Base-by-base conservation (phyloP, 2,888 invertebrate genomes). In the Apamea crenata region DNA sequence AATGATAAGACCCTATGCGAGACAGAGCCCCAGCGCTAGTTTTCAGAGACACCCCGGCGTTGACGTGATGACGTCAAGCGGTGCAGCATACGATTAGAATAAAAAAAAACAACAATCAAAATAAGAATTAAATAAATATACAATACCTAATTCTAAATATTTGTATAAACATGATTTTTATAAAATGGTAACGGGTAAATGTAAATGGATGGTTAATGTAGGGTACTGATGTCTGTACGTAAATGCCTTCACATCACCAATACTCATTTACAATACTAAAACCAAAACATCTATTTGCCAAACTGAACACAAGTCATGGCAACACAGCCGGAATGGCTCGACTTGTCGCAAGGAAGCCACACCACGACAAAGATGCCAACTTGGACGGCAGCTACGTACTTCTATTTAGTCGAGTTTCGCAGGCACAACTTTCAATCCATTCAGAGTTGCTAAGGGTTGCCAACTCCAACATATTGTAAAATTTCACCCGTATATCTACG, bases 271-370 rank as follows among this genome's bases (percentile, higher is more conserved):
- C 3, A 56, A 74, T 61, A 25, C 32, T 76, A 69, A 76, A 32
- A 47, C 4, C 16, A 32, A 32, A 59, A 18, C n/a, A 44, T 70
- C 6, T n/a, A 59, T 56, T 63, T 69, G 47, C 66, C 56, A 70
- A 75, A 68, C 63, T n/a, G 36, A 70, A 59, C 68, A 73, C 32
- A n/a, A 70, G 76, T 29, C 65, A 50, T 36, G 67, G 56, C 56
- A 68, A 32, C 61, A 72, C n/a, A 71, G 81, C 80, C 81, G 75
- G 32, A 84, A 87, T 77, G 87, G 87, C 88, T 88, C 78, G 82
- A 87, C 86, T 90, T 88, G 86, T 90, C 88, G 88, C 87, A 89
- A 90, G 89, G 90, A 91, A 92, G 87, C 88, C 91, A 86, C 87
- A 83, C 77, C 83, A 82, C 74, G 87, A 88, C 90, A 91, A 90